These are phyloP conservation scores for Rhynchopsitta pachyrhyncha DNA, from an alignment of 2,113 vertebrate genomes.

Conservation along the genomic window DNA sequence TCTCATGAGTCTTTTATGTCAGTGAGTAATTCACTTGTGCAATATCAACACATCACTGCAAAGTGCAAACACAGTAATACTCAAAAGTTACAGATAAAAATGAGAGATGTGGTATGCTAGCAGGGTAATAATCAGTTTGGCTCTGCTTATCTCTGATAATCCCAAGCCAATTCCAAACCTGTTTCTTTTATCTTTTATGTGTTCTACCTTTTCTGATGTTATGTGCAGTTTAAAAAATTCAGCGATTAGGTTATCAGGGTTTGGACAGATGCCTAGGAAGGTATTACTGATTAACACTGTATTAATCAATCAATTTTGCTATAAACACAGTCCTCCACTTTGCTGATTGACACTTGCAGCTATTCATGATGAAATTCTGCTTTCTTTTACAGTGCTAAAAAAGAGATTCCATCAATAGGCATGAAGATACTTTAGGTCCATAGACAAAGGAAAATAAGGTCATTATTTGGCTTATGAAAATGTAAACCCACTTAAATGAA, in stretches of 20 bases:
- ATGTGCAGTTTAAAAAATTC: neutral
- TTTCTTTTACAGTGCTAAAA: neutral
- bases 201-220: neutral
- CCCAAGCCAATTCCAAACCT: neutral
- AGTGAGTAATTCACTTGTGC: neutral
- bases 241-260: neutral
- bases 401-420: neutral
- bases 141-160: neutral
- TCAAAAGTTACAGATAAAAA: neutral
- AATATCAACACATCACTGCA: neutral
- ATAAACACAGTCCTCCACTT: neutral
- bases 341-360: neutral
- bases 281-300: neutral
- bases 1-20: neutral
- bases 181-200: neutral
- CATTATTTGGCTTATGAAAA: neutral
- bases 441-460: neutral
- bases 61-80: neutral
- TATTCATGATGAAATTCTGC: neutral
- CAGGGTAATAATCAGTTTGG: neutral
- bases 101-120: neutral
- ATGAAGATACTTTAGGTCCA: neutral
- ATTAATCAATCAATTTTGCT: neutral
- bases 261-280: neutral
- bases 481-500: neutral